These are phyloP conservation scores for Saxicola maurus DNA, from an alignment of 2,797 vertebrate species.

Conservation along the genomic window DNA sequence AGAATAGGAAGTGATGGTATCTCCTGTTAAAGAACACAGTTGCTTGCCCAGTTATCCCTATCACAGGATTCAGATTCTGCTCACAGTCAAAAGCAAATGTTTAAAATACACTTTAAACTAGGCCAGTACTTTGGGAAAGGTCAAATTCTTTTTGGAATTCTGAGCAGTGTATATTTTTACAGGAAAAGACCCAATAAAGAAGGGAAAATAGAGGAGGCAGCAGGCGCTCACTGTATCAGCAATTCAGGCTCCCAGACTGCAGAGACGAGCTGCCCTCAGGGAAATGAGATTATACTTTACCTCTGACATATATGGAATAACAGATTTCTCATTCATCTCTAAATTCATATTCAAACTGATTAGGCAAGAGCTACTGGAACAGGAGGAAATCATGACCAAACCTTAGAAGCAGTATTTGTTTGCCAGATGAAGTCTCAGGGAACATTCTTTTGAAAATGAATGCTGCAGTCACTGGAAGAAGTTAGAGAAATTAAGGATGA, in stretches of 20 bases:
- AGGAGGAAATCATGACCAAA: background rate
- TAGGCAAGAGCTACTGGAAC: background rate
- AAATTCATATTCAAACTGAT: background rate
- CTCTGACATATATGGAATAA: background rate
- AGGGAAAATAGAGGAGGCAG: background rate
- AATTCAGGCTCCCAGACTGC: background rate
- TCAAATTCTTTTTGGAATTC: background rate
- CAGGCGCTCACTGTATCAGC: background rate
- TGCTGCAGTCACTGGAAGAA: background rate
- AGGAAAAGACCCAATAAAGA: background rate
- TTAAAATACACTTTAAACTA: background rate
- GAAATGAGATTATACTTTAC: conserved; percentile 7
- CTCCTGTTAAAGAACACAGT: background rate
- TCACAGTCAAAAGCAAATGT: background rate
- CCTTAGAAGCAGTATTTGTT: background rate
- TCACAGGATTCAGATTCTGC: background rate
- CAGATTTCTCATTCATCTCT: conserved; percentile 4
- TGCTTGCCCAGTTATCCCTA: background rate
- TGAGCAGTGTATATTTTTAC: background rate
- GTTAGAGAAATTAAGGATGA: background rate
- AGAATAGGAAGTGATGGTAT: background rate
- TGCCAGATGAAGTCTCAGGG: background rate
- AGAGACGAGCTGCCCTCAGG: background rate
- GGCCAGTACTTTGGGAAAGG: background rate
- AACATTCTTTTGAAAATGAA: background rate